Evolutionary conservation across 2,113 vertebrate genomes (phyloP).

Genomic region (Sigmodon hispidus): DNA sequence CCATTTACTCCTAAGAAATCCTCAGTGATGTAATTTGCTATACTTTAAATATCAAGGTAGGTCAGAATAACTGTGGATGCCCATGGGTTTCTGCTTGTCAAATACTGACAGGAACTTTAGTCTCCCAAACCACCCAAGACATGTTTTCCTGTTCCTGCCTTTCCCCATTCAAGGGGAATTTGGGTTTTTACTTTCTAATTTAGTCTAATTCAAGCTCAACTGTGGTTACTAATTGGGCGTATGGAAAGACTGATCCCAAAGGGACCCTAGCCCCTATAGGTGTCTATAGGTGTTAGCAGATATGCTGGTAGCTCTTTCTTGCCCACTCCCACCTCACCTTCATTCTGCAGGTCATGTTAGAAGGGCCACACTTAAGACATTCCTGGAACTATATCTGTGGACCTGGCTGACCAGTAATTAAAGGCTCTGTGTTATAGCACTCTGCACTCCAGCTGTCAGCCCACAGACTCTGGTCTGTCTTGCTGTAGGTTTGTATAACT

Average conservation of each 20-base stretch:
- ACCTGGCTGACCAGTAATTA: not conserved
- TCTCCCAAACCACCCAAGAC: not conserved
- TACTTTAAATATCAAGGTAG: not conserved
- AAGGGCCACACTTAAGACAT: not conserved
- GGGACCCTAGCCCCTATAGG: not conserved
- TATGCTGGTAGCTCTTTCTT: not conserved
- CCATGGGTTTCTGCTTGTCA: not conserved
- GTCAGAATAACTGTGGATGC: not conserved
- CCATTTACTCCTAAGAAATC: not conserved
- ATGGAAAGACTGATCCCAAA: not conserved
- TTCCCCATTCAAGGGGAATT: not conserved
- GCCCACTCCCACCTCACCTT: not conserved
- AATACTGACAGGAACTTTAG: not conserved
- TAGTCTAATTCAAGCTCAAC: not conserved
- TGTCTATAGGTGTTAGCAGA: not conserved
- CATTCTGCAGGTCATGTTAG: not conserved
- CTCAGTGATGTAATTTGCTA: not conserved
- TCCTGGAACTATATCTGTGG: not conserved
- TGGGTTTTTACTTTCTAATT: conserved; percentile 11
- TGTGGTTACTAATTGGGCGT: not conserved
- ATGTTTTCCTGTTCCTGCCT: not conserved
- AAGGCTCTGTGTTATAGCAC: not conserved
- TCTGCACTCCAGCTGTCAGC: not conserved
- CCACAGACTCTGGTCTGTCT: accelerated
- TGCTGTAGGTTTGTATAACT: not conserved